Conservation (phyloP, 2,888 invertebrate genomes). For the Candidula unifasciata region DNA sequence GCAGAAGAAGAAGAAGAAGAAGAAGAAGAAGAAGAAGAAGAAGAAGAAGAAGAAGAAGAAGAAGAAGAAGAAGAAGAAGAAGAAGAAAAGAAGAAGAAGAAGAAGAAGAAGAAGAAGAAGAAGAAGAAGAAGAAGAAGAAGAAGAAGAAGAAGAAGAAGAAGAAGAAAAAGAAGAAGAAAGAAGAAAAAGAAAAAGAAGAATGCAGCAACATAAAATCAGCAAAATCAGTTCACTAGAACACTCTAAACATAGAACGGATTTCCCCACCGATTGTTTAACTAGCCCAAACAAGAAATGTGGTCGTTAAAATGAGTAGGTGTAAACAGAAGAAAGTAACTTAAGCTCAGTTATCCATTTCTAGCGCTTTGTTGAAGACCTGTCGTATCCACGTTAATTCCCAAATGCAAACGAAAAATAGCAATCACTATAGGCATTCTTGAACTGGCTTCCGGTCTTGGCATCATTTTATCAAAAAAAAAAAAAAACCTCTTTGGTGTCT, state of each 20-base stretch:
- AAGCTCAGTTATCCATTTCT: slow-evolving; percentile 2
- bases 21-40: no score
- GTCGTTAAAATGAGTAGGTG: background rate
- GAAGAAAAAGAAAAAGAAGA: no score
- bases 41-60: no score
- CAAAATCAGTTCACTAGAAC: background rate
- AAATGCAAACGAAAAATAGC: background rate
- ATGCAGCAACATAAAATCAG: background rate
- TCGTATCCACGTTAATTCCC: background rate
- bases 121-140: no score
- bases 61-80: no score
- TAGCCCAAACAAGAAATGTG: background rate
- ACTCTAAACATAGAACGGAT: background rate
- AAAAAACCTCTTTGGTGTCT: no score
- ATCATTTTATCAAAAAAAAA: background rate
- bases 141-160: no score
- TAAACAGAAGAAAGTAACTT: slow-evolving; percentile 19
- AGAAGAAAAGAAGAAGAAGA: no score
- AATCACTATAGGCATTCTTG: background rate
- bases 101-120: no score
- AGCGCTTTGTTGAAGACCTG: background rate
- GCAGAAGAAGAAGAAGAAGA: no score
- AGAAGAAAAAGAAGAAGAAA: no score
- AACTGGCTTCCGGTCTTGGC: background rate
- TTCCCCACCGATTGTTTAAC: background rate